Evolutionary conservation across 2,797 vertebrate species (phyloP).

Genomic region (Paguma larvata): DNA sequence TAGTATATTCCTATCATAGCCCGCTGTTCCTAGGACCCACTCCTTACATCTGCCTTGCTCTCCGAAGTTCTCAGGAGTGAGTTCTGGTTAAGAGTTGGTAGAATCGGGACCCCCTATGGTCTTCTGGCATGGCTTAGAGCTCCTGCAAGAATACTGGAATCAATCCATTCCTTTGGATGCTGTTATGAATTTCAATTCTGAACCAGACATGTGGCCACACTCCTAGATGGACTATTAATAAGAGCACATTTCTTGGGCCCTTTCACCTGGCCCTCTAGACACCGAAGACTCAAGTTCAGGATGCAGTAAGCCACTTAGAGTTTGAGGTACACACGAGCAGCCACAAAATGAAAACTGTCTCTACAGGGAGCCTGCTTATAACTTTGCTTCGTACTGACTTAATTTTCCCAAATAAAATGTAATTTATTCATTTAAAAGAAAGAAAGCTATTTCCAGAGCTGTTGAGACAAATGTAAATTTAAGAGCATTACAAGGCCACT

Average conservation of each 20-base stretch:
- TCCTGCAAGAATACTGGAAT: conserved; percentile 40
- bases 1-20: not conserved
- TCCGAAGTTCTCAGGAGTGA: not conserved
- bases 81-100: not conserved
- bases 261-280: not conserved
- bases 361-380: not conserved
- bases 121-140: not conserved
- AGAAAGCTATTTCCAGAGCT: conserved; percentile 39
- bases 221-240: not conserved
- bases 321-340: not conserved
- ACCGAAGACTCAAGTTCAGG: not conserved
- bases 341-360: not conserved
- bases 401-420: conserved; percentile 58
- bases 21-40: not conserved
- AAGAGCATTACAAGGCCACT: conserved; percentile 55
- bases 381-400: not conserved
- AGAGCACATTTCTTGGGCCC: not conserved
- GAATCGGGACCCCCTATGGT: not conserved
- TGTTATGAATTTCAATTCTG: conserved; percentile 48
- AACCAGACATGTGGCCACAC: not conserved
- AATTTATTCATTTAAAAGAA: conserved; percentile 47
- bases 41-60: not conserved
- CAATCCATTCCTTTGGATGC: not conserved
- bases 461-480: conserved; percentile 69
- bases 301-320: not conserved